Evolutionary conservation across 2,888 invertebrate species (phyloP), one percentile per base, ranked within the genome.

Genomic region (Molorchus minor): DNA sequence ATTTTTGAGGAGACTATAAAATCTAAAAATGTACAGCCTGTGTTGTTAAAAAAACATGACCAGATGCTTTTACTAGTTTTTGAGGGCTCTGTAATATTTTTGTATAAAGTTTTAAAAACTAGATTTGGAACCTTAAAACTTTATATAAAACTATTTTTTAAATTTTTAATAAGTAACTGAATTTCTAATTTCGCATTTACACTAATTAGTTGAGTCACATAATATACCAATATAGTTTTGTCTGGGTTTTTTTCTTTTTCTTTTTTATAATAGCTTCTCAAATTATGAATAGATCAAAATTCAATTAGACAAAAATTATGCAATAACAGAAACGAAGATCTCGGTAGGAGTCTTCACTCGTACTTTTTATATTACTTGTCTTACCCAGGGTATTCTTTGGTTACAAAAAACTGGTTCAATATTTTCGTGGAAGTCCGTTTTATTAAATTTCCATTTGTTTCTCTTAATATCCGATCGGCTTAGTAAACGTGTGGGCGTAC

Each of bases 401-500:
- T 64, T 15, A 55, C 29, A n/a, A 54, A 49, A 62, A 20, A 33
- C 40, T 29, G 65, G 62, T 46, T 62, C 54, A 10, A 56, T 57
- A 5, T 45, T 43, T 58, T 47, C 45, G 17, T 56, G 47, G 21
- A 49, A 54, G n/a, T n/a, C n/a, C 25, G 56, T 58, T 21, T 49
- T 59, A 15, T 58, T 52, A 29, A 47, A 55, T 41, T 65, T 63
- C 12, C 47, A 17, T 56, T 60, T 56, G 15, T 46, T 53, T 56
- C 59, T 56, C 13, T 49, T 53, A 45, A 61, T 60, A 8, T 72
- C 70, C 4, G 59, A 59, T 67, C 74, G 67, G 52, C 64, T 68
- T 17, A 64, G 55, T 47, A 78, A 52, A 58, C 72, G 73, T 12
- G 77, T 73, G 15, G 75, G 68, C 19, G 70, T 69, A 61, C 78